Base-by-base conservation (phyloP, 2,888 invertebrate species). In the Drosophila diplacantha region DNA sequence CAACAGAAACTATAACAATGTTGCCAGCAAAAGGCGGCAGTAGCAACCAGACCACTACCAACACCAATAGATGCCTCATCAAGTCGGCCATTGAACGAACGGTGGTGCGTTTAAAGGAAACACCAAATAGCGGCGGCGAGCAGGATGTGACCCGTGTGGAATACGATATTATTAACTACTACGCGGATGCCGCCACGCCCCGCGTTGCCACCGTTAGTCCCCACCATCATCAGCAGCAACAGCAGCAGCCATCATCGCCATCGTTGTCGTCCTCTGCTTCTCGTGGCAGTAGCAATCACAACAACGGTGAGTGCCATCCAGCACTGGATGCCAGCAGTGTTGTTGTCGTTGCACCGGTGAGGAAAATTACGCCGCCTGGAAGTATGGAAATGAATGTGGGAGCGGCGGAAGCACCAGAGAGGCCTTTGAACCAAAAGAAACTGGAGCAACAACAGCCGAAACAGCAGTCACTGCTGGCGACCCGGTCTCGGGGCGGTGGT, bases 141-240 rank as follows among this genome's bases (percentile, higher is more conserved):
- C 39, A 47, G 55, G 80, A 75, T 55, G 62, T 77, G 4, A 71
- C 78, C 46, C 64, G 62, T 47, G 72, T 79, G 50, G 81, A 78
- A 62, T 78, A 78, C 57, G 78, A 81, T 69, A 76, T 78, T 34
- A 78, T 78, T 11, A 81, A 81, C 52, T 75, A 70, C 39, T 74
- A 51, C 60, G 39, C 65, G 14, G 55, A 68, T 47, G 24, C 35
- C 12, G 39, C 37, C n/a, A 57, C 47, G 14, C 58, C 61, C 18
- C 29, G 62, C 11, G 9, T 61, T 14, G 62, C 53, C 24, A 26
- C 24, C 34, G 54, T 41, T 26, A 58, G 22, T 51, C 51, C 66
- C 18, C 69, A 43, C 52, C 71, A 32, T 9, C 44, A 51, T n/a
- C 47, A 41, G 24, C 26, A n/a, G 16, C 59, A 22, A 8, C 29